phyloP scores from a whole-genome alignment of 2,113 vertebrate species.

The Saccopteryx bilineata region DNA sequence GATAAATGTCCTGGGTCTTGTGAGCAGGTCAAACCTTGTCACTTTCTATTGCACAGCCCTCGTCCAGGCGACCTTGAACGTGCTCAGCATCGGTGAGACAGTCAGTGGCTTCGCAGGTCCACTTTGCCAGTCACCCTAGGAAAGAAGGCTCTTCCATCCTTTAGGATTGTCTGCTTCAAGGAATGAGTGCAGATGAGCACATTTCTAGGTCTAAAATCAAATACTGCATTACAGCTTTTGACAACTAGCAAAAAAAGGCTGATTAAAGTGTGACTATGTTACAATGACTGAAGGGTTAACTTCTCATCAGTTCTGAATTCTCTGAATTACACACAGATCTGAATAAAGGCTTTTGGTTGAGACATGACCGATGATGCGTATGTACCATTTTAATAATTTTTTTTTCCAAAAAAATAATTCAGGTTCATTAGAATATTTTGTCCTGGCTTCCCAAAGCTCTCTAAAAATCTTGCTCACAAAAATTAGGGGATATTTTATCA shows the following conservation, averaged over 20 bases:
- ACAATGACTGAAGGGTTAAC: background rate
- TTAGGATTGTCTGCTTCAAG: slow-evolving; percentile 68
- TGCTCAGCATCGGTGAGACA: slow-evolving; percentile 43
- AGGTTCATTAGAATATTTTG: background rate
- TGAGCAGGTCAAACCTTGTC: background rate
- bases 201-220: slow-evolving; percentile 73
- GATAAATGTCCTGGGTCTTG: slow-evolving; percentile 34
- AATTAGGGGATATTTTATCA: too few relatives aligned
- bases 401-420: slow-evolving; percentile 24
- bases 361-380: background rate
- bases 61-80: slow-evolving; percentile 48
- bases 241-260: slow-evolving; percentile 64
- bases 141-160: slow-evolving; percentile 67
- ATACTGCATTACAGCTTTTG: slow-evolving; percentile 51
- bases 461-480: too few relatives aligned
- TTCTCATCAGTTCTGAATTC: background rate
- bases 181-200: slow-evolving; percentile 48
- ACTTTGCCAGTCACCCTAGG: slow-evolving; percentile 38
- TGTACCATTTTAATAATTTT: background rate
- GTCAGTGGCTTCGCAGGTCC: background rate
- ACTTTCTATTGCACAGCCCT: background rate
- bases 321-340: background rate
- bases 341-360: background rate
- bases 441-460: slow-evolving; percentile 14
- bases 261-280: slow-evolving; percentile 26